Evolutionary conservation across 2,888 invertebrate genomes (phyloP), one percentile per base, ranked within the genome.

Genomic region (Caenorhabditis macrosperma): DNA sequence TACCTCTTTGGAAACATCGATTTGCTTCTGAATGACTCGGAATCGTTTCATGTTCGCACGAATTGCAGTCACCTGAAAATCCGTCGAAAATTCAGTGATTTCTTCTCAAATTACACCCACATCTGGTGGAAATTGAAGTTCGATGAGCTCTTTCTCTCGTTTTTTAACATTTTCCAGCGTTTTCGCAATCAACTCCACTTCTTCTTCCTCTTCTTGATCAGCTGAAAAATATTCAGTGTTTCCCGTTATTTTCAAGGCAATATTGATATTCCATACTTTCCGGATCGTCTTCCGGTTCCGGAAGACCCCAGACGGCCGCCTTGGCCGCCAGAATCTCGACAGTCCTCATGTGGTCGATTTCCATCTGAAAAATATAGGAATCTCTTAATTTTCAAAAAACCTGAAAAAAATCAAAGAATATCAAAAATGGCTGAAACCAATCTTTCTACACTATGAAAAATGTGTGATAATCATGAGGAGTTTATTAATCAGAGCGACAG

Each of bases 271-370:
- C 48, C 9, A 20, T 10, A 33, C 80, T 48, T 48, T 74, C 77
- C 7, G 66, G 46, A 20, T 78, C 81, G 0, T 57, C 55, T 1
- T 61, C 54, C 9, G 33, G 35, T 26, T 67, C 66, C 4, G 85
- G 85, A 1, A 85, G 54, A 1, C 85, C 86, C 61, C 74, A 82
- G 7, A 57, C 61, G 9, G 77, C 69, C 2, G 69, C 80, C 52
- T 66, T 83, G 9, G 75, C 74, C 4, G 82, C 82, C 10, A 86
- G 52, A 15, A 86, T 59, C 28, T 84, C 83, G 26, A 84, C 82
- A 10, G 86, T 85, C 55, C 67, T 78, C 28, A 84, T 61, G 26
- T 84, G 82, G 50, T 86, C 85, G 17, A 85, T 61, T n/a, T 85
- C 86, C 86, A 86, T 86, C 63, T 69, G 60, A n/a, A 60, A 66